Conservation (phyloP, 2,797 vertebrate genomes). For the Rhinophrynus dorsalis region DNA sequence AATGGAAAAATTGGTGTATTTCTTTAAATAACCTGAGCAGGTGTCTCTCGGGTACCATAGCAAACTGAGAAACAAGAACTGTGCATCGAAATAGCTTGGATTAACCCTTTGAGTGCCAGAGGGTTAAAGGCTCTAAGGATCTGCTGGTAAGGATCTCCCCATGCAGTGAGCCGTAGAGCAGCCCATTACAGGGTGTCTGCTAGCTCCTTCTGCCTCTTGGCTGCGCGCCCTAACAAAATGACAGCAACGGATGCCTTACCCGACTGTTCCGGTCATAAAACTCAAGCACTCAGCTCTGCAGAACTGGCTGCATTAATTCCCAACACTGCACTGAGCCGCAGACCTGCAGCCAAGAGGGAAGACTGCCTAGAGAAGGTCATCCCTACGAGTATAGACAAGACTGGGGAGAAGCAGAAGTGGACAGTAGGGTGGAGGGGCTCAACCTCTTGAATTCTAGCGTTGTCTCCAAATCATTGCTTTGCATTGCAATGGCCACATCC, state of each 20-base stretch:
- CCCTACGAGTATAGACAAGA: conserved; percentile 6
- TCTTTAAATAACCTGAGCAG: too few species aligned
- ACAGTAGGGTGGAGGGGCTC: background rate
- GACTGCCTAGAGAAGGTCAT: conserved; percentile 33
- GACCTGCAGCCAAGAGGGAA: conserved; percentile 23
- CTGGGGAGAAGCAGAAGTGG: background rate
- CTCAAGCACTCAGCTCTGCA: conserved; percentile 33
- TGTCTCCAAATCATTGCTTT: too few species aligned
- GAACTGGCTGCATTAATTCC: conserved; percentile 38
- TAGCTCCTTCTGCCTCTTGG: conserved; percentile 1
- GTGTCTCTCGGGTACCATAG: background rate
- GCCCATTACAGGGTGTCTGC: conserved; percentile 8
- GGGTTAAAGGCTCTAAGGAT: background rate
- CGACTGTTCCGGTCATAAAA: conserved; percentile 46
- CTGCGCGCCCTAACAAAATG: conserved; percentile 13
- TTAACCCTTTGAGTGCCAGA: too few species aligned
- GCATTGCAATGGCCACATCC: too few species aligned
- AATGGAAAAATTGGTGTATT: too few species aligned
- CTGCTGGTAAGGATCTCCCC: background rate
- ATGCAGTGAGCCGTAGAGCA: background rate
- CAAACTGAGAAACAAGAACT: background rate
- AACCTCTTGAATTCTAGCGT: too few species aligned
- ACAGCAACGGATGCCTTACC: conserved; percentile 12
- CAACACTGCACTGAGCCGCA: conserved; percentile 13
- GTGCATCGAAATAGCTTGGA: background rate